phyloP scores from a whole-genome alignment of 2,113 vertebrate genomes.

The Silurus glanis region DNA sequence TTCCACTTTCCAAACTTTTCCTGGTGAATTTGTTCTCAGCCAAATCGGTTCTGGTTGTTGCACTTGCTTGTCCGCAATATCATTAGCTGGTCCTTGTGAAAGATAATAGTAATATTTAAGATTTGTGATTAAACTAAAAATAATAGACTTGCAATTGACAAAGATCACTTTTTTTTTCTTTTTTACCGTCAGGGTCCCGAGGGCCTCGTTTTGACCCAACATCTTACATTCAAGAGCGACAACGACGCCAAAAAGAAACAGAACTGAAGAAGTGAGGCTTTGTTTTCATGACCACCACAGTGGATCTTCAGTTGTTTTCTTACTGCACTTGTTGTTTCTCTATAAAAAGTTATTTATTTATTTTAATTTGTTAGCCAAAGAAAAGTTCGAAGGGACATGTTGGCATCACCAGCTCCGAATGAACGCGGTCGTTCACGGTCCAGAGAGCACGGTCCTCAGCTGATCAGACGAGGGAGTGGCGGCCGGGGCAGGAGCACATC shows the following conservation, averaged over 20 bases:
- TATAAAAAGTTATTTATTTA: background rate
- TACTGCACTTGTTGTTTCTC: too few species aligned
- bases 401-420: constrained; percentile 65
- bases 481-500: constrained; percentile 75
- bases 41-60: background rate
- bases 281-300: background rate
- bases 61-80: background rate
- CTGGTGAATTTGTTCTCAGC: background rate
- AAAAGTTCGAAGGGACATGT: constrained; percentile 71
- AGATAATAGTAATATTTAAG: background rate
- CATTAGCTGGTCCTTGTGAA: background rate
- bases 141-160: background rate
- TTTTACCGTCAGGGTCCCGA: constrained; percentile 61
- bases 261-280: constrained; percentile 79
- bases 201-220: constrained; percentile 85
- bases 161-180: too few species aligned
- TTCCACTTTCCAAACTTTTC: too few species aligned
- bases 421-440: constrained; percentile 70
- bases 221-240: constrained; percentile 83
- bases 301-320: background rate
- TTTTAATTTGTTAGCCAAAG: constrained; percentile 69
- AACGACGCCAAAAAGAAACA: constrained; percentile 78
- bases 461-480: constrained; percentile 57
- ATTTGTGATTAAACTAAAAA: background rate
- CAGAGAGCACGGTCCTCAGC: constrained; percentile 57